Evolutionary conservation across 2,113 vertebrate genomes (phyloP).

Genomic region (Lampris megalopsis): DNA sequence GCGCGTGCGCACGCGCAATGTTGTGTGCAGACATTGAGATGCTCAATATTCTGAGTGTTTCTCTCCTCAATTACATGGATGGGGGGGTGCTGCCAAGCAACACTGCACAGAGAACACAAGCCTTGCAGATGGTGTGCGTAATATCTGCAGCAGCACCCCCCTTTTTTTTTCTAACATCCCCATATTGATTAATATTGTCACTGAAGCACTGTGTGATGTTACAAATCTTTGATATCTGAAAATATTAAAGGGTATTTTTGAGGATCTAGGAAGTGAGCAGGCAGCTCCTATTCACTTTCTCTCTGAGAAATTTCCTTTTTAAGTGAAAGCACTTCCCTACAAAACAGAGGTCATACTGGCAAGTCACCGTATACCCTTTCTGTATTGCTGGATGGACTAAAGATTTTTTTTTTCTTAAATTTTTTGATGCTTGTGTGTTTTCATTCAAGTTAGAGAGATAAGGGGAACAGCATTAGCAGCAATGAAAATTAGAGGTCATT

Average conservation of each 20-base stretch:
- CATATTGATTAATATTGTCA: slow-evolving; percentile 30
- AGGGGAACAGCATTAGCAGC: slow-evolving; percentile 21
- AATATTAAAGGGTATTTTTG: slow-evolving; percentile 15
- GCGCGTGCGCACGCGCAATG: not conserved
- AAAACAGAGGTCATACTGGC: not conserved
- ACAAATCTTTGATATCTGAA: slow-evolving; percentile 16
- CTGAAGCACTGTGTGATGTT: slow-evolving; percentile 26
- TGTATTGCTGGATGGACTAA: not conserved
- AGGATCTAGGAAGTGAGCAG: slow-evolving; percentile 6
- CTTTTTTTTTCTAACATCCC: slow-evolving; percentile 2
- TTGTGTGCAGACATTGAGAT: slow-evolving; percentile 61
- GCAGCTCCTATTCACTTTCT: not conserved
- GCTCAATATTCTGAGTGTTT: slow-evolving; percentile 72
- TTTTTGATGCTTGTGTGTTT: not conserved
- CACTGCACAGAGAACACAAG: slow-evolving; percentile 36
- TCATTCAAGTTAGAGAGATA: slow-evolving; percentile 13
- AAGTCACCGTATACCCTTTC: slow-evolving; percentile 13
- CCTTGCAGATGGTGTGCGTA: slow-evolving; percentile 46
- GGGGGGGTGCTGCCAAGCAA: slow-evolving; percentile 60
- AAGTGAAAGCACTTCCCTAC: no score
- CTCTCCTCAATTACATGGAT: slow-evolving; percentile 38
- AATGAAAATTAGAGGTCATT: slow-evolving; percentile 40
- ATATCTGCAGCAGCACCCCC: slow-evolving; percentile 39
- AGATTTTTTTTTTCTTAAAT: not conserved
- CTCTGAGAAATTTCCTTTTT: no score